These are phyloP conservation scores for Rhinella marina DNA, from an alignment of 2,797 vertebrate genomes.

Conservation along the genomic window DNA sequence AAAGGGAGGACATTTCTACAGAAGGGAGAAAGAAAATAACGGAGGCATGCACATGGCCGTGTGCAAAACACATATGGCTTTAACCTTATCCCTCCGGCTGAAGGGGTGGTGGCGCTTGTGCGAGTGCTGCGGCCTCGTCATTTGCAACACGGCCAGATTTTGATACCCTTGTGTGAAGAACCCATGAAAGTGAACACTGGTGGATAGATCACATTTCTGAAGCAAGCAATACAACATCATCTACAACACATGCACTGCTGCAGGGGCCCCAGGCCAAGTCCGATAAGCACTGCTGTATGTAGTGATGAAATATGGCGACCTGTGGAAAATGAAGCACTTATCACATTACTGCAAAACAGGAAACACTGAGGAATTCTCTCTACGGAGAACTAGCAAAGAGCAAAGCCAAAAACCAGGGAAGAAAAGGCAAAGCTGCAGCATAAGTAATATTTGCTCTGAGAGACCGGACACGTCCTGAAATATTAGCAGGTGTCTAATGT, in stretches of 20 bases:
- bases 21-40: too few relatives aligned
- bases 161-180: background rate
- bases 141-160: too few relatives aligned
- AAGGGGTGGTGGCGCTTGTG: too few relatives aligned
- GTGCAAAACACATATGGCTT: too few relatives aligned
- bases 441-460: background rate
- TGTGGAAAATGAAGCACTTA: constrained; percentile 12
- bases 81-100: too few relatives aligned
- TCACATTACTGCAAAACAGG: constrained; percentile 23
- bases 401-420: background rate
- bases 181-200: background rate
- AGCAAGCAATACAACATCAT: background rate
- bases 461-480: background rate
- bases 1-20: too few relatives aligned
- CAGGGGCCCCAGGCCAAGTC: background rate
- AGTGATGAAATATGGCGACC: constrained; percentile 18
- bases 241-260: background rate
- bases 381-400: background rate
- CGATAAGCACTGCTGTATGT: background rate
- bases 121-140: too few relatives aligned
- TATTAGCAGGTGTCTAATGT: background rate
- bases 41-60: too few relatives aligned
- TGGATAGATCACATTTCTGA: background rate
- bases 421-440: background rate
- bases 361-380: background rate